phyloP scores from a whole-genome alignment of 1,140 invertebrate genomes.

The Pteromalus puparum region DNA sequence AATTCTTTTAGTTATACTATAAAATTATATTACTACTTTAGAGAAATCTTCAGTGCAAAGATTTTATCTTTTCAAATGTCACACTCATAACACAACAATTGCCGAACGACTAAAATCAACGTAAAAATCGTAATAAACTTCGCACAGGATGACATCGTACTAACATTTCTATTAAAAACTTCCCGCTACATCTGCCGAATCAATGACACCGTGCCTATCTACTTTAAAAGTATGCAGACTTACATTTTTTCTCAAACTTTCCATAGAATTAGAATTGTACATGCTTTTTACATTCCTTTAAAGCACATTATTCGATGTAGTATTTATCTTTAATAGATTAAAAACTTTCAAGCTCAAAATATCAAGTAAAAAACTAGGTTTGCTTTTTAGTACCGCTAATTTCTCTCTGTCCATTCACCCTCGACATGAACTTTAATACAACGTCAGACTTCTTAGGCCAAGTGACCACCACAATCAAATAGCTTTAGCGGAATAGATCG shows the following conservation, averaged over 20 bases:
- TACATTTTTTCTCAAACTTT: background rate
- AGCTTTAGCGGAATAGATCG: background rate
- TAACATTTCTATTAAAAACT: too few species aligned
- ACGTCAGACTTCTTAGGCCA: conserved; percentile 17
- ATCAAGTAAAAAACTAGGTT: background rate
- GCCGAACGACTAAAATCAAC: background rate
- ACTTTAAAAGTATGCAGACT: background rate
- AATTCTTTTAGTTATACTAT: background rate
- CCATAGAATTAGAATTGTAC: background rate
- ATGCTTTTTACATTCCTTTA: background rate
- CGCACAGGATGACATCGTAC: too few species aligned
- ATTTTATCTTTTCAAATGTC: background rate
- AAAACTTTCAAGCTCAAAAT: background rate
- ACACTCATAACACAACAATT: too few species aligned
- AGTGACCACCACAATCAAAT: conserved; percentile 1
- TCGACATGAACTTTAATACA: background rate
- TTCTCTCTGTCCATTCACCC: background rate
- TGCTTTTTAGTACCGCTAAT: background rate
- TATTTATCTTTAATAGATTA: background rate
- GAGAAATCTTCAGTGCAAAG: background rate
- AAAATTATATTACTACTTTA: background rate
- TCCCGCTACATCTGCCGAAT: background rate
- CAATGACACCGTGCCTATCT: background rate
- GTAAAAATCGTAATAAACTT: background rate
- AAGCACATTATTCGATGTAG: background rate